Percentiles rank a stretch among this genome's conserved stretches.
phyloP scores from a whole-genome alignment of 2,888 invertebrate species.

The Epinotia nisella region DNA sequence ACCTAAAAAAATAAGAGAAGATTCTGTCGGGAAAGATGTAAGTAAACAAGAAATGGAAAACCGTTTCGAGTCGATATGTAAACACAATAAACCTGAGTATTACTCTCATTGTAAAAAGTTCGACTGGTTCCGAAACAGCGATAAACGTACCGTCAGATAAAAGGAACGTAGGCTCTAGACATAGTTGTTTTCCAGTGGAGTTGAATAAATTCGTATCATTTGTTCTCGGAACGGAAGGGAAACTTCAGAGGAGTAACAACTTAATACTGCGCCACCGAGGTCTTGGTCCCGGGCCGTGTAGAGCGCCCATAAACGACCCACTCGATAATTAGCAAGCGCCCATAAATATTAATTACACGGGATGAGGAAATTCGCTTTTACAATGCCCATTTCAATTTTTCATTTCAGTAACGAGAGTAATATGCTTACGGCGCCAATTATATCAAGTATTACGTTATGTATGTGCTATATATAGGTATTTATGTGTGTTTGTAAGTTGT shows the following conservation, averaged over 20 bases:
- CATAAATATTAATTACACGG: slow-evolving; percentile 51
- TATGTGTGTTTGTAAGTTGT: no score
- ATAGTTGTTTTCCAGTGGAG: slow-evolving; percentile 62
- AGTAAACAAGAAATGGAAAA: slow-evolving; percentile 10
- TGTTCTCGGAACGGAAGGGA: slow-evolving; percentile 59
- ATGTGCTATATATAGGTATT: no score
- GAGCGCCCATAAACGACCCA: slow-evolving; percentile 49
- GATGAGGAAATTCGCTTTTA: slow-evolving; percentile 48
- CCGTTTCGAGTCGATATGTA: slow-evolving; percentile 2
- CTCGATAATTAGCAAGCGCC: slow-evolving; percentile 51
- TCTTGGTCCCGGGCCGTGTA: slow-evolving; percentile 47
- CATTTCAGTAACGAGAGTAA: slow-evolving; percentile 12
- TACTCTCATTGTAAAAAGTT: slow-evolving; percentile 59
- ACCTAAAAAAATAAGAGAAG: neutral
- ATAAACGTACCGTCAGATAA: slow-evolving; percentile 62
- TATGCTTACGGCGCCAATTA: slow-evolving; percentile 3
- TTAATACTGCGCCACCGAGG: slow-evolving; percentile 57
- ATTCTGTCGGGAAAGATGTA: neutral
- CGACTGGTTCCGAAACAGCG: slow-evolving; percentile 62
- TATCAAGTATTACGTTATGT: neutral
- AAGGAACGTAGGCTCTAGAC: slow-evolving; percentile 54
- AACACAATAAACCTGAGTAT: slow-evolving; percentile 45
- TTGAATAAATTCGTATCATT: slow-evolving; percentile 73
- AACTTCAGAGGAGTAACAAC: slow-evolving; percentile 55
- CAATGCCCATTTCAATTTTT: slow-evolving; percentile 43